Percentiles rank a stretch among this genome's conserved stretches.
These are phyloP conservation scores for Paradoxurus hermaphroditus DNA, from an alignment of 2,113 vertebrate genomes.

Conservation along the genomic window DNA sequence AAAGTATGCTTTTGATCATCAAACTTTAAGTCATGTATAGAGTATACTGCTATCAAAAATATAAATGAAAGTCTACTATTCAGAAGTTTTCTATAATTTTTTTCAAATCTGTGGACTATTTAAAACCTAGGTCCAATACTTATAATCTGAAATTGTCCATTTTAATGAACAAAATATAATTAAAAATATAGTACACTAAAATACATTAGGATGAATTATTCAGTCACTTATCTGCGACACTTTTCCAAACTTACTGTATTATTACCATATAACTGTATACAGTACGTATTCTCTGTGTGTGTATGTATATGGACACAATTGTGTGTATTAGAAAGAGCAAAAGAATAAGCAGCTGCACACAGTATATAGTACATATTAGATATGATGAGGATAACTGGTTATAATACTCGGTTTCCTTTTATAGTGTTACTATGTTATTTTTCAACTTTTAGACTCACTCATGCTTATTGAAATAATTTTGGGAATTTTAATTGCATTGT, in stretches of 20 bases:
- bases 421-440: neutral
- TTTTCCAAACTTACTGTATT: neutral
- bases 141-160: neutral
- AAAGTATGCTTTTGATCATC: neutral
- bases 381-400: neutral
- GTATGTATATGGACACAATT: neutral
- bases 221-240: neutral
- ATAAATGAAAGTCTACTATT: neutral
- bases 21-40: neutral
- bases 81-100: neutral
- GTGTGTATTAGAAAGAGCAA: neutral
- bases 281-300: neutral
- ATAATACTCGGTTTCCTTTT: neutral
- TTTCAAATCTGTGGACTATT: neutral
- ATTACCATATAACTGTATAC: neutral
- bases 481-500: neutral
- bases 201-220: neutral
- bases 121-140: neutral
- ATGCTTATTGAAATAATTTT: neutral
- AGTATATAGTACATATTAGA: neutral
- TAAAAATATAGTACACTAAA: neutral
- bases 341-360: neutral
- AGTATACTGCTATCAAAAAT: neutral
- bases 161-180: neutral
- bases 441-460: neutral